Evolutionary conservation across 2,888 invertebrate genomes (phyloP), one percentile per base, ranked within the genome.

Genomic region (Epistrophella euchroma): DNA sequence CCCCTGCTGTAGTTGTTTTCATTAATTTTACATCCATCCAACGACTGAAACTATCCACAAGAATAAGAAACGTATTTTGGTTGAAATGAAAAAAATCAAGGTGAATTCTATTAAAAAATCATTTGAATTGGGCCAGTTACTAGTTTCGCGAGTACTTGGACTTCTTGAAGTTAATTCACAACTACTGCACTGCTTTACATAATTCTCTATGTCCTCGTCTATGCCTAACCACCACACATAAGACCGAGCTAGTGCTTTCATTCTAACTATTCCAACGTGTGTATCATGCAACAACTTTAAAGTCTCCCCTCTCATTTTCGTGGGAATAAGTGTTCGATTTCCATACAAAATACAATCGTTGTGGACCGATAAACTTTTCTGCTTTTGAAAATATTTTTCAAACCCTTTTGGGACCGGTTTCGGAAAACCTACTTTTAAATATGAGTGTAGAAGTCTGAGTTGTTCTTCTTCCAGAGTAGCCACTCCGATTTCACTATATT

Each of bases 271-370:
- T 5, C 47, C 47, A 11, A 47, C 19, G 47, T 47, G 19, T 1
- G 47, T 47, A 19, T 19, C 47, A 47, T 47, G 47, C 47, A 47
- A 47, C 19, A 47, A 47, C 19, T 47, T 47, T 47, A 47, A 47
- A 19, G 47, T 47, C 11, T 47, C 19, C 11, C 19, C 47, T 19
- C 47, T 47, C 47, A 47, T 47, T 10, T 47, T 19, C 11, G 19
- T 47, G 4, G 47, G 47, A 19, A 47, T 47, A 19, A 47, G 19
- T 47, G 47, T 47, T 47, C 47, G 17, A 4, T 47, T 19, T 11
- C 19, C 19, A 47, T 19, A 47, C 19, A 47, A 47, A 47, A 47
- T 47, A 7, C 55, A 55, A 55, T 55, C 13, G 1, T 55, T 55
- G 10, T 55, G n/a, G 1, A 32, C 55, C 2, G 55, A 55, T 32